These are phyloP conservation scores for Protaetia brevitarsis DNA, from an alignment of 1,140 invertebrate genomes.

Conservation along the genomic window DNA sequence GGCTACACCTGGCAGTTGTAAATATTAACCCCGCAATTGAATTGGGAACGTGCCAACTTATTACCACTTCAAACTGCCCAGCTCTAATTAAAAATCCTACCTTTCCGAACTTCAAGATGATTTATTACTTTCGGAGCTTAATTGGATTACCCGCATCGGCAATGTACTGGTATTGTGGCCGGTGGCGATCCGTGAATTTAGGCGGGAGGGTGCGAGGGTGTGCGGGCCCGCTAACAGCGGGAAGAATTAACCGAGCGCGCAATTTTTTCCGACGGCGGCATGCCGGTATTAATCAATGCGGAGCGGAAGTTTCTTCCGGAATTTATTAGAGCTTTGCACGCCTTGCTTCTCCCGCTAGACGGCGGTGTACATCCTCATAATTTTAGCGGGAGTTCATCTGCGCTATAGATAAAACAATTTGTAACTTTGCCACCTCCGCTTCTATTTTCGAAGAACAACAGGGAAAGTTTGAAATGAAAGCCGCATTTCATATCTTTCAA, in stretches of 20 bases:
- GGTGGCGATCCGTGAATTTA: neutral
- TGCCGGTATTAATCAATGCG: conserved; percentile 8
- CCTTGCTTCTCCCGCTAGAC: neutral
- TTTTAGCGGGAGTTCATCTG: neutral
- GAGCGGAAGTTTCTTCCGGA: neutral
- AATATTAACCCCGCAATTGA: conserved; percentile 22
- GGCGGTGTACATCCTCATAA: neutral
- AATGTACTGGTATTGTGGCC: conserved; percentile 9
- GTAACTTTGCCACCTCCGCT: too few relatives aligned
- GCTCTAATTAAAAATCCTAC: conserved; percentile 21
- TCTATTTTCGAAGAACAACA: too few relatives aligned
- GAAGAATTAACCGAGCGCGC: conserved; percentile 4
- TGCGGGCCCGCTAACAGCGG: neutral
- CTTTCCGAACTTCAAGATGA: conserved; percentile 22
- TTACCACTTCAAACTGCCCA: conserved; percentile 23
- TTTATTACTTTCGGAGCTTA: conserved; percentile 19
- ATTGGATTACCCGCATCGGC: conserved; percentile 12
- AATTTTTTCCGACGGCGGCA: neutral
- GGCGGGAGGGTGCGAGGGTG: neutral
- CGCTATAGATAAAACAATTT: neutral
- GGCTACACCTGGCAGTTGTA: conserved; percentile 16
- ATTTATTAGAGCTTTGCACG: neutral
- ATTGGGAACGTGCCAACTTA: conserved; percentile 22
- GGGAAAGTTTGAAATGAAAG: too few relatives aligned
- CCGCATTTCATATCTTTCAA: too few relatives aligned